Evolutionary conservation across 2,797 vertebrate species (phyloP).

Genomic region (Crenichthys baileyi): DNA sequence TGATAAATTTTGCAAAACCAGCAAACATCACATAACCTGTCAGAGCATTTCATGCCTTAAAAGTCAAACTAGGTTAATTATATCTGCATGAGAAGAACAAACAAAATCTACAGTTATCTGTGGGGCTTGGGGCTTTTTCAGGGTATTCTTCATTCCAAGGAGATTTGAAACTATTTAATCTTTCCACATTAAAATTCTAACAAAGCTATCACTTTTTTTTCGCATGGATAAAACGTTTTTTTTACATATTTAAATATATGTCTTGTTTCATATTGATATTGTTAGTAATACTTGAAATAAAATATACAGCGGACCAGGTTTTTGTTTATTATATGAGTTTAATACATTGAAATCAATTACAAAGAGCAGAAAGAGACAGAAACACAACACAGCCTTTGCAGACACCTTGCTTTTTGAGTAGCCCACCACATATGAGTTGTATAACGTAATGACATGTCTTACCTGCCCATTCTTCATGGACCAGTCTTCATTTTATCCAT

Average conservation of each 20-base stretch:
- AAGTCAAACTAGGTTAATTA: conserved; percentile 51
- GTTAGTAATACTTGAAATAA: no score
- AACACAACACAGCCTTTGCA: not conserved
- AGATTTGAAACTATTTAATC: not conserved
- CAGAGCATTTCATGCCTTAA: conserved; percentile 55
- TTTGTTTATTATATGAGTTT: not conserved
- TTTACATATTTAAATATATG: not conserved
- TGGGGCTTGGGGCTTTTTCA: not conserved
- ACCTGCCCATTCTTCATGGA: conserved; percentile 74
- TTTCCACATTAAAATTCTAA: not conserved
- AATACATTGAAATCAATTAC: not conserved
- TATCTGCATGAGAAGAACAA: conserved; percentile 35
- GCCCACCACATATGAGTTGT: not conserved
- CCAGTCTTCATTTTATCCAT: conserved; percentile 56
- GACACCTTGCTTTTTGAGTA: not conserved
- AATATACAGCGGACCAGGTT: not conserved
- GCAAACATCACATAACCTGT: conserved; percentile 59
- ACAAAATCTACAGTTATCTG: conserved; percentile 22
- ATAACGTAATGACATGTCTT: conserved; percentile 24
- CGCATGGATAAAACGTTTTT: not conserved
- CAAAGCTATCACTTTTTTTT: not conserved
- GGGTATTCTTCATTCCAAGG: not conserved
- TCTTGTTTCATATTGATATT: not conserved
- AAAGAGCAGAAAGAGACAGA: not conserved
- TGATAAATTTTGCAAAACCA: conserved; percentile 73